Percentiles rank a stretch among this genome's conserved stretches.
Conservation (phyloP, 2,797 vertebrate species). For the Aldrovandia affinis region DNA sequence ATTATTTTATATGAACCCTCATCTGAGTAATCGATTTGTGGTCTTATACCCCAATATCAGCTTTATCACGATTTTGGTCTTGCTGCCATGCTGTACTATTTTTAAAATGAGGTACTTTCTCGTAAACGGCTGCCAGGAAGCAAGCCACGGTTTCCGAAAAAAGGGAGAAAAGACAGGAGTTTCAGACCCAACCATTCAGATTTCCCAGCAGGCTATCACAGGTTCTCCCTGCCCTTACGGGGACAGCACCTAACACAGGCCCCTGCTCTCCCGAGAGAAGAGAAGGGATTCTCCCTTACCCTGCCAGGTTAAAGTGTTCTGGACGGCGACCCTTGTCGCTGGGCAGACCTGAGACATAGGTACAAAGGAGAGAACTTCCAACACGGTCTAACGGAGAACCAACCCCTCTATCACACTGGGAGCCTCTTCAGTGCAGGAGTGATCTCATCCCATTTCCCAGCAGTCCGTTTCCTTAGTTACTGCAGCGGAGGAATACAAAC, state of each 20-base stretch:
- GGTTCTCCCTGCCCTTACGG: neutral
- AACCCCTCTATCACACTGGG: neutral
- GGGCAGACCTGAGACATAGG: neutral
- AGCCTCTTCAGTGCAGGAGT: neutral
- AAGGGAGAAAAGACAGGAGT: neutral
- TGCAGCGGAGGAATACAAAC: neutral
- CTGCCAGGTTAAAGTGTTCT: neutral
- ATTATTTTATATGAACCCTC: neutral
- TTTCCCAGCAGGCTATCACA: neutral
- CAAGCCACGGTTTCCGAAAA: neutral
- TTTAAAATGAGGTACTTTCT: neutral
- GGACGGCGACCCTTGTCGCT: neutral
- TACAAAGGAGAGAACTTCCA: neutral
- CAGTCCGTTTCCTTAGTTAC: neutral
- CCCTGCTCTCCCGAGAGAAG: neutral
- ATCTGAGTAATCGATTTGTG: neutral
- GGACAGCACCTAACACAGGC: neutral
- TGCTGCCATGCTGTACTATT: neutral
- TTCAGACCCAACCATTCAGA: neutral
- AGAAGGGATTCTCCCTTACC: slow-evolving; percentile 4
- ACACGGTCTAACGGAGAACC: neutral
- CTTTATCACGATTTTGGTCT: neutral
- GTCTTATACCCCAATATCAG: neutral
- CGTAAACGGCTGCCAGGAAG: neutral
- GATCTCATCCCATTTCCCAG: slow-evolving; percentile 20